phyloP scores from a whole-genome alignment of 2,113 vertebrate species.

The Ramphastos sulfuratus region DNA sequence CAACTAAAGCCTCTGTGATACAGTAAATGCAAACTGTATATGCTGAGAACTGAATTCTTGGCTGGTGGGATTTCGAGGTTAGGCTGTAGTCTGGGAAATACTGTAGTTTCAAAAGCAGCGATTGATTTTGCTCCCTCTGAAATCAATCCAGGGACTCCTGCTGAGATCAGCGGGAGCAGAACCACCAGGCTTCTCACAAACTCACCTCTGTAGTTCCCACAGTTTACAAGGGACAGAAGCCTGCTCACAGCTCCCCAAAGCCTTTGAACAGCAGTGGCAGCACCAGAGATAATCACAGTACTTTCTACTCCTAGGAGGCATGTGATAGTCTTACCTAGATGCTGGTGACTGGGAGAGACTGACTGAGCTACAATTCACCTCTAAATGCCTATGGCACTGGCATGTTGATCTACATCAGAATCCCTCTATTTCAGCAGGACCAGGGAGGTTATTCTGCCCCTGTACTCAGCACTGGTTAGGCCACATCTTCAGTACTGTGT shows the following conservation, averaged over 20 bases:
- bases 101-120: conserved; percentile 3
- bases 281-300: neutral
- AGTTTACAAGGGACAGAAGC: neutral
- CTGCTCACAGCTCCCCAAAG: neutral
- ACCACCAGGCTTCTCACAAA: neutral
- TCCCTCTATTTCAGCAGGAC: neutral
- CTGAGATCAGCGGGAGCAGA: conserved; percentile 3
- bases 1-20: neutral
- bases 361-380: neutral
- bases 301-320: neutral
- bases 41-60: neutral
- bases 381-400: neutral
- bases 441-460: too few species aligned
- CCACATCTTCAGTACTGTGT: too few species aligned
- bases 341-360: neutral
- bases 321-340: neutral
- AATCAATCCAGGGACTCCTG: conserved; percentile 4
- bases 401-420: neutral
- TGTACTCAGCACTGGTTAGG: too few species aligned
- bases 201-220: neutral
- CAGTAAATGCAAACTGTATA: neutral
- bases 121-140: conserved; percentile 28
- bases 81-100: neutral
- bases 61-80: neutral
- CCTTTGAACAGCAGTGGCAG: neutral